Conservation (phyloP, 2,113 vertebrate species). For the Centropus bengalensis region DNA sequence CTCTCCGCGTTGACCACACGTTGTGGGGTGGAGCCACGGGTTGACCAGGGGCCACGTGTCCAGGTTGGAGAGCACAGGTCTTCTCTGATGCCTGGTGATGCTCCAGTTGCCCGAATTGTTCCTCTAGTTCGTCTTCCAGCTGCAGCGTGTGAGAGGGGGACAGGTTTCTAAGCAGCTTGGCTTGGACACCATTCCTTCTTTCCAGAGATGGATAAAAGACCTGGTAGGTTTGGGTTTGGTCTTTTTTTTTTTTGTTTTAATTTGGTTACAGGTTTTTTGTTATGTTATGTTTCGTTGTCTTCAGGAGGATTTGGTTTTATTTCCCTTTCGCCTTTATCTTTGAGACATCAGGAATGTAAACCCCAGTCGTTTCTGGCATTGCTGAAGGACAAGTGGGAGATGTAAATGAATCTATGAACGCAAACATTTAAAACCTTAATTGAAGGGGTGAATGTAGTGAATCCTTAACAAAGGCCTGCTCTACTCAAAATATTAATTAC, state of each 20-base stretch:
- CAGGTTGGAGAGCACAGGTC: background rate
- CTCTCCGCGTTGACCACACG: rapidly evolving
- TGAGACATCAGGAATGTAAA: background rate
- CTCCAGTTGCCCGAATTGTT: background rate
- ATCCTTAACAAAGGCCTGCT: constrained; percentile 45
- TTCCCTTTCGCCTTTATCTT: constrained; percentile 21
- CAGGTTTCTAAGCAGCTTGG: background rate
- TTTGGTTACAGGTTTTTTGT: background rate
- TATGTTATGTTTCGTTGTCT: background rate
- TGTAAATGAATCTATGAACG: constrained; percentile 46
- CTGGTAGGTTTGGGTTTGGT: constrained; percentile 15
- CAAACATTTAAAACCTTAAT: constrained; percentile 41
- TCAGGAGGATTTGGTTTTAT: background rate
- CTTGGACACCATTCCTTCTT: background rate
- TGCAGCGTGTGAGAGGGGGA: background rate
- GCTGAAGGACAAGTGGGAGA: constrained; percentile 60
- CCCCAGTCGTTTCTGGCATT: constrained; percentile 37
- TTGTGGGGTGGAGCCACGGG: rapidly evolving
- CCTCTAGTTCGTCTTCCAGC: background rate
- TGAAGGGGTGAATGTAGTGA: constrained; percentile 41
- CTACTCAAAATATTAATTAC: constrained; percentile 55
- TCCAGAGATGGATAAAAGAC: constrained; percentile 18
- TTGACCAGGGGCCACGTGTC: rapidly evolving
- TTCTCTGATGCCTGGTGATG: background rate
- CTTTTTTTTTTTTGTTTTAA: background rate